A percentile compares a stretch with the other conserved stretches of the same genome.
phyloP scores from a whole-genome alignment of 2,888 invertebrate species.

The Erebia epiphron region DNA sequence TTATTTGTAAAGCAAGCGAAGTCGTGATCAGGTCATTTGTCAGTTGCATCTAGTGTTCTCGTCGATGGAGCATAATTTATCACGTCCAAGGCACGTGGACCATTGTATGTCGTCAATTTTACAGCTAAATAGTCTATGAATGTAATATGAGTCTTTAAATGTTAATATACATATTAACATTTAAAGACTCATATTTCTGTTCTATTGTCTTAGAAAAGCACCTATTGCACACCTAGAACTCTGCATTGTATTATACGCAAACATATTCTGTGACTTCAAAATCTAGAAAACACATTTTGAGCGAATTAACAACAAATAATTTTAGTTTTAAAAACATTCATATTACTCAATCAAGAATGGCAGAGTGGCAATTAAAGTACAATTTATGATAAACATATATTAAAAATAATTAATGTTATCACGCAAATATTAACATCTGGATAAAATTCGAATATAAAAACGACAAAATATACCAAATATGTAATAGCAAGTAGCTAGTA shows the following conservation, averaged over 20 bases:
- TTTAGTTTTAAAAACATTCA: background rate
- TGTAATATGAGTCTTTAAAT: no score
- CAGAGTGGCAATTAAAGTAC: background rate
- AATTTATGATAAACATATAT: background rate
- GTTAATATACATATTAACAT: slow-evolving; percentile 50
- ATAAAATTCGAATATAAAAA: background rate
- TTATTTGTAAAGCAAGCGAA: slow-evolving; percentile 45
- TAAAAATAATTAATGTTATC: background rate
- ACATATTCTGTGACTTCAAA: background rate
- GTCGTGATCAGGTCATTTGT: slow-evolving; percentile 57
- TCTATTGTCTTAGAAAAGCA: slow-evolving; percentile 26
- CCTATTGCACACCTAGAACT: background rate
- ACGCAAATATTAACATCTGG: background rate
- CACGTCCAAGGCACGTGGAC: slow-evolving; percentile 66
- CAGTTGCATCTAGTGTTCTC: slow-evolving; percentile 48
- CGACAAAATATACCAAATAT: no score
- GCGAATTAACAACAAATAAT: background rate
- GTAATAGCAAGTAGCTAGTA: no score
- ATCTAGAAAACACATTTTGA: background rate
- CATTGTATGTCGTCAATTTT: slow-evolving; percentile 56
- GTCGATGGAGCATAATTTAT: slow-evolving; percentile 62
- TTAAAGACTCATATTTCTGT: slow-evolving; percentile 34
- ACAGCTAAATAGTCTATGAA: slow-evolving; percentile 52
- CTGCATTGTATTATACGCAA: background rate
- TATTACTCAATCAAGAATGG: background rate